Evolutionary conservation across 2,113 vertebrate species (phyloP).

Genomic region (Rattus norvegicus): GRCr8 NC_086023.1:44312001-44312500

Average conservation of each 20-base stretch:
- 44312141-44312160: constrained; percentile 41
- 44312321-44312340: constrained; percentile 68
- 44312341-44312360: constrained; percentile 75
- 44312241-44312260: neutral
- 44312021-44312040: constrained; percentile 56
- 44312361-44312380: constrained; percentile 77
- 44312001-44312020: neutral
- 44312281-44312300: constrained; percentile 76
- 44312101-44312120: constrained; percentile 72
- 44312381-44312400: constrained; percentile 78
- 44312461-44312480: constrained; percentile 80
- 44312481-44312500: constrained; percentile 72
- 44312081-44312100: constrained; percentile 59
- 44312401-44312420: constrained; percentile 78
- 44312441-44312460: constrained; percentile 74
- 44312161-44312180: constrained; percentile 66
- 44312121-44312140: constrained; percentile 74
- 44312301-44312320: constrained; percentile 72
- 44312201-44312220: constrained; percentile 64
- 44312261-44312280: constrained; percentile 69
- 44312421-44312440: constrained; percentile 79
- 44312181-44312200: constrained; percentile 62
- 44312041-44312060: constrained; percentile 47
- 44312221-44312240: constrained; percentile 58
- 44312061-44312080: constrained; percentile 66